Percentiles rank a stretch among this genome's conserved stretches.
These are phyloP conservation scores for Dusona sp. DNA, from an alignment of 2,888 invertebrate species.

Conservation along the genomic window DNA sequence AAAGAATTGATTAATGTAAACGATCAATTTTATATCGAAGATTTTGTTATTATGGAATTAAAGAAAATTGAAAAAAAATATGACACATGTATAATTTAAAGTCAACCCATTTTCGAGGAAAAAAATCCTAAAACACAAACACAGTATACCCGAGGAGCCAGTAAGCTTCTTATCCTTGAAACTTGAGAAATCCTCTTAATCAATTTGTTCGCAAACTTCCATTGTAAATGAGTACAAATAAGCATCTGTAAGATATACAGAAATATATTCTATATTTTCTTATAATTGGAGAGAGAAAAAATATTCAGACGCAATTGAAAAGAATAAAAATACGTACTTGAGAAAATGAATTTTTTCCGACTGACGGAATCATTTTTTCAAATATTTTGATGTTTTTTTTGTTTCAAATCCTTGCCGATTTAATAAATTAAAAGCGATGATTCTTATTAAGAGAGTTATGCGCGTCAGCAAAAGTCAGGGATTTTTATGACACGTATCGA, in stretches of 20 bases:
- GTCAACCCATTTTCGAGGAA: background rate
- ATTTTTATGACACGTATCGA: background rate
- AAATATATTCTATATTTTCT: slow-evolving; percentile 11
- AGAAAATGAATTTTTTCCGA: background rate
- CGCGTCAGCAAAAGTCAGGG: background rate
- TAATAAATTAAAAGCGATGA: background rate
- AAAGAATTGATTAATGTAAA: background rate
- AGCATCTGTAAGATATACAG: background rate
- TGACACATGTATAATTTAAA: background rate
- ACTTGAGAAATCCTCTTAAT: slow-evolving; percentile 2
- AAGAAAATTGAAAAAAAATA: background rate
- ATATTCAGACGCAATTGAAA: background rate
- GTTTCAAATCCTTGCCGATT: background rate
- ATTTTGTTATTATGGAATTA: background rate
- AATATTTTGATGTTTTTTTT: background rate
- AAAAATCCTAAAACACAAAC: background rate
- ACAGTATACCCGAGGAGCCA: background rate
- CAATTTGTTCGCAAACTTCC: slow-evolving; percentile 26
- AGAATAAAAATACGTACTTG: background rate
- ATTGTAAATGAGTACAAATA: slow-evolving; percentile 14
- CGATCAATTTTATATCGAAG: background rate
- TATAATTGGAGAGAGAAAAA: slow-evolving; percentile 33
- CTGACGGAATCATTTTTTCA: background rate
- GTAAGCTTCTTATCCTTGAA: slow-evolving; percentile 10
- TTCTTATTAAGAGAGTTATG: background rate